phyloP scores from a whole-genome alignment of 2,113 vertebrate species.

The Melanerpes formicivorus region DNA sequence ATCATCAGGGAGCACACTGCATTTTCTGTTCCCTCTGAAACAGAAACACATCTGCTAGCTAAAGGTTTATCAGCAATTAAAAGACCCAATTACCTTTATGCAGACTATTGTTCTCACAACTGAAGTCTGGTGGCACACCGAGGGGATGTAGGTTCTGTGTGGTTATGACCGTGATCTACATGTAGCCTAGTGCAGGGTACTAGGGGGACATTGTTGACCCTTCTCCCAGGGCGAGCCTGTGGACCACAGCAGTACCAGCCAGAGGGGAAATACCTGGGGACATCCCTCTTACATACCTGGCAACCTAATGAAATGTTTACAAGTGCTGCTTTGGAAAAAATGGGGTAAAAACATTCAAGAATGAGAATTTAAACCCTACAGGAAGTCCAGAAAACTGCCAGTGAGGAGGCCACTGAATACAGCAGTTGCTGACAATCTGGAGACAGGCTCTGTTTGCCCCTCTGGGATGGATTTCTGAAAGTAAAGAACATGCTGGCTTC shows the following conservation, averaged over 20 bases:
- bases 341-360: not conserved
- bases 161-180: not conserved
- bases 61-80: not conserved
- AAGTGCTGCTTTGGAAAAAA: not conserved
- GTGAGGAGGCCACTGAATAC: not conserved
- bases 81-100: not conserved
- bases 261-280: not conserved
- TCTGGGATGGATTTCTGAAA: conserved; percentile 12
- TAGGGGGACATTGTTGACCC: not conserved
- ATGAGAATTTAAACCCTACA: not conserved
- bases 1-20: not conserved
- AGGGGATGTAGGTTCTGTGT: rapidly evolving
- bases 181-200: not conserved
- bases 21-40: not conserved
- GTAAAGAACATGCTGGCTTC: not conserved
- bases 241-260: not conserved
- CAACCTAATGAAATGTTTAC: not conserved
- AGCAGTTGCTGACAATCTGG: not conserved
- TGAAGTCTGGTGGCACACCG: rapidly evolving
- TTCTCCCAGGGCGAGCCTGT: rapidly evolving
- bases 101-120: not conserved
- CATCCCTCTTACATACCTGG: rapidly evolving
- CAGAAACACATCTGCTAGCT: not conserved
- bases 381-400: not conserved
- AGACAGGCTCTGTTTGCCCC: not conserved